A percentile compares a stretch with the other conserved stretches of the same genome.
Conservation (phyloP, 2,113 vertebrate species). For the Melanostigma gelatinosum region DNA sequence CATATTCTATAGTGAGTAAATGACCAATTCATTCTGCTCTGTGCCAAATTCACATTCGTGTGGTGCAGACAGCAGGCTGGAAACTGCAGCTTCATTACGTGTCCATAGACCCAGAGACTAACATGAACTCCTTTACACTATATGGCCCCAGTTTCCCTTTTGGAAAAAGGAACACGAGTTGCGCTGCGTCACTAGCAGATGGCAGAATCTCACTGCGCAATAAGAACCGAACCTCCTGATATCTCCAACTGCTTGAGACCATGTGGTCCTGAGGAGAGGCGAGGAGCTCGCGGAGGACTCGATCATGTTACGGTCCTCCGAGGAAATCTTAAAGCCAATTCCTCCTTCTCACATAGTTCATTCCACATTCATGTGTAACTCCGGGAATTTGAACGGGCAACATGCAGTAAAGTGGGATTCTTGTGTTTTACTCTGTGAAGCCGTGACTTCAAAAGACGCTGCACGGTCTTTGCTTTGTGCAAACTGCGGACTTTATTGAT, state of each 20-base stretch:
- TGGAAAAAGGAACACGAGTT: neutral
- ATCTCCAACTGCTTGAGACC: neutral
- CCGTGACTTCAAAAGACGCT: neutral
- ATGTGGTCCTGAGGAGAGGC: conserved; percentile 54
- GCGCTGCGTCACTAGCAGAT: conserved; percentile 36
- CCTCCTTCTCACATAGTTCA: rapidly evolving
- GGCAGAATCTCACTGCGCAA: conserved; percentile 32
- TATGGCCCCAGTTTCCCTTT: too few species aligned
- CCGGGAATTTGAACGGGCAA: too few species aligned
- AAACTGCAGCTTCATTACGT: too few species aligned
- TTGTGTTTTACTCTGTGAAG: neutral
- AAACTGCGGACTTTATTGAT: neutral
- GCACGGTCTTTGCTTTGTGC: neutral
- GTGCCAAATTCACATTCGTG: too few species aligned
- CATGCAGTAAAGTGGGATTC: neutral
- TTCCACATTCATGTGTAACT: neutral
- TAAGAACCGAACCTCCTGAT: neutral
- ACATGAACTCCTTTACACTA: too few species aligned
- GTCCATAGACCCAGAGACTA: too few species aligned
- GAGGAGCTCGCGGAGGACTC: neutral
- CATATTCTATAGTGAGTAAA: too few species aligned
- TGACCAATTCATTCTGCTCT: too few species aligned
- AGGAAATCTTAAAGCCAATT: neutral
- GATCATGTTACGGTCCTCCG: neutral
- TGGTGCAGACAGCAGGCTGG: too few species aligned